Base-by-base conservation (phyloP, 30 jellyfish, hydroid and myxozoan species). In the Pelagia noctiluca region DNA sequence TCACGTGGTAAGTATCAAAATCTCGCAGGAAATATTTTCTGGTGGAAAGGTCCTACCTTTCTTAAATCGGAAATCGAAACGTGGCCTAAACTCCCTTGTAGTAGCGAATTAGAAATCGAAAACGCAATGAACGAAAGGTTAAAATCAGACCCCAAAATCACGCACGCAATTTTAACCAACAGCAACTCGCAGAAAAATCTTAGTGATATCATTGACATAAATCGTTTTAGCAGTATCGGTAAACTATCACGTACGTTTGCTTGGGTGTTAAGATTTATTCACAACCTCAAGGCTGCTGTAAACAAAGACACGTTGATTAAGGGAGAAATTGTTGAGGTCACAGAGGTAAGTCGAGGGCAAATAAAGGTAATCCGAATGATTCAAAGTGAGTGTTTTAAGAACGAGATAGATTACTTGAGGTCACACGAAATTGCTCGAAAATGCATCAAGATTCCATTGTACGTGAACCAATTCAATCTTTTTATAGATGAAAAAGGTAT, bases 21-120 rank as follows among this genome's bases (percentile, higher is more conserved):
- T 2, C 19, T 82, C 60, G 61, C 85, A 19, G 79, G 42, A 47
- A 67, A 66, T 66, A 68, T 70, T 49, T 65, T 66, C 50, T 82
- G 86, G 92, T 69, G 86, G 85, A 69, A 67, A 78, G 77, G 92
- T 82, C 92, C 92, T 69, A 38, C 37, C 36, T 67, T 82, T 37
- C 5, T 80, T 22, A 5, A 38, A 35, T 70, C 64, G 57, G 77
- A 50, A 24, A 46, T 37, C 13, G 80, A 78, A 47, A 47, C 19
- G 7, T 78, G 89, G 83, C 89, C 89, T 29, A 19, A 8, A 35
- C 53, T 28, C 80, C 76, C 86, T 18, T 3, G 75, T 47, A 49
- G 36, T 74, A 49, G 53, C 38, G 75, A 49, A 22, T 37, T 42
- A 31, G 86, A 49, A 49, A 47, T 49, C 16, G 75, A 49, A 42